These are phyloP conservation scores for Sinonovacula constricta DNA, from an alignment of 1,140 invertebrate genomes.

Conservation along the genomic window DNA sequence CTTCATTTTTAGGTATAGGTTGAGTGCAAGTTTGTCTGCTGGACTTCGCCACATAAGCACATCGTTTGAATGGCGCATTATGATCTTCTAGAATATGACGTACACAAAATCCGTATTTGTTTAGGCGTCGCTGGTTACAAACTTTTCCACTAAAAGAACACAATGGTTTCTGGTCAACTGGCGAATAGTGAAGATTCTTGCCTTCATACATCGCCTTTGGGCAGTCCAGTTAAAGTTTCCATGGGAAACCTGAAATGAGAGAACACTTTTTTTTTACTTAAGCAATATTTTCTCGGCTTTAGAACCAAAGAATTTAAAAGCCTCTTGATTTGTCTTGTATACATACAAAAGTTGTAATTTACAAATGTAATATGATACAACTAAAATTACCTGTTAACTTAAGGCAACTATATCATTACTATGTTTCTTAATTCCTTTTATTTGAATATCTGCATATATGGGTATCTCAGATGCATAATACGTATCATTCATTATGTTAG, in stretches of 20 bases:
- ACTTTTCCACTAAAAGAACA: slow-evolving; percentile 80
- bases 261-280: too few species aligned
- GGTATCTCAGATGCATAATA: too few species aligned
- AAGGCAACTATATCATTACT: too few species aligned
- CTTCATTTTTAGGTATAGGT: slow-evolving; percentile 79
- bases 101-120: slow-evolving; percentile 81
- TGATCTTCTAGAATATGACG: slow-evolving; percentile 79
- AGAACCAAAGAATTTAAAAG: too few species aligned
- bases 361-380: too few species aligned
- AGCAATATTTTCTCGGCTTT: too few species aligned
- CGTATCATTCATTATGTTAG: too few species aligned
- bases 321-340: too few species aligned
- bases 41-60: slow-evolving; percentile 78
- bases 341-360: too few species aligned
- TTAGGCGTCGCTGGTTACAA: slow-evolving; percentile 80
- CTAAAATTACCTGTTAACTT: too few species aligned
- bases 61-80: slow-evolving; percentile 78
- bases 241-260: slow-evolving; percentile 28
- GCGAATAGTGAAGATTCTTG: slow-evolving; percentile 81
- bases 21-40: slow-evolving; percentile 79
- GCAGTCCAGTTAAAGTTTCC: slow-evolving; percentile 30
- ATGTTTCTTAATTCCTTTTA: too few species aligned
- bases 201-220: slow-evolving; percentile 80
- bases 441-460: too few species aligned
- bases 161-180: slow-evolving; percentile 80